Evolutionary conservation across 2,888 invertebrate species (phyloP).

Genomic region (Idaea dimidiata): DNA sequence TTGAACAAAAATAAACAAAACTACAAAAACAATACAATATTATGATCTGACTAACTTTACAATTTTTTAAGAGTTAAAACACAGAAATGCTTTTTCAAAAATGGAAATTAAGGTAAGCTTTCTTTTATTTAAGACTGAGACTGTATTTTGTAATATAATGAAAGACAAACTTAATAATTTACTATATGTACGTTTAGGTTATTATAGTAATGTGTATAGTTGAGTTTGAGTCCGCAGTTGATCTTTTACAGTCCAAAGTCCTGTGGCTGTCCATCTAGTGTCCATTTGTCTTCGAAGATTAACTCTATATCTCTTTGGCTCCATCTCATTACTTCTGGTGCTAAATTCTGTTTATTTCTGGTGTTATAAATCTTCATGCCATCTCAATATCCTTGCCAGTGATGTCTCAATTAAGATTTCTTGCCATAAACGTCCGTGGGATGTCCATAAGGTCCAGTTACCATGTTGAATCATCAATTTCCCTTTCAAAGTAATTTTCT

Average conservation of each 20-base stretch:
- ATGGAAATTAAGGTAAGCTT: no score
- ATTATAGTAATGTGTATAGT: conserved; percentile 20
- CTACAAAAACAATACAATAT: conserved; percentile 26
- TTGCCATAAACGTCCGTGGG: background rate
- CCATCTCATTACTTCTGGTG: background rate
- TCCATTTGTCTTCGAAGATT: conserved; percentile 11
- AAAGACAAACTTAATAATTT: background rate
- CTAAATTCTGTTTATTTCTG: background rate
- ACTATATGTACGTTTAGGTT: background rate
- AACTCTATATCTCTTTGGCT: background rate
- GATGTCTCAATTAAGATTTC: background rate
- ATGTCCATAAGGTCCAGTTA: background rate
- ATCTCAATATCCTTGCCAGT: background rate
- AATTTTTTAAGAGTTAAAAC: no score
- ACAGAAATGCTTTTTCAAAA: no score
- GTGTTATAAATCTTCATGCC: background rate
- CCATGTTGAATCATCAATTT: background rate
- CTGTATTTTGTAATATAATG: background rate
- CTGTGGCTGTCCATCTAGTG: conserved; percentile 8
- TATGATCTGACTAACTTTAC: conserved; percentile 23
- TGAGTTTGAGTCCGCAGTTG: conserved; percentile 16
- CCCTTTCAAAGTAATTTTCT: background rate
- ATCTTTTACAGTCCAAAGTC: background rate
- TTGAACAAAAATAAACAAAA: conserved; percentile 4
- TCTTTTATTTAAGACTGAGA: no score